Evolutionary conservation across 2,888 invertebrate species (phyloP), one percentile per base, ranked within the genome.

Genomic region (Oligia fasciuncula): DNA sequence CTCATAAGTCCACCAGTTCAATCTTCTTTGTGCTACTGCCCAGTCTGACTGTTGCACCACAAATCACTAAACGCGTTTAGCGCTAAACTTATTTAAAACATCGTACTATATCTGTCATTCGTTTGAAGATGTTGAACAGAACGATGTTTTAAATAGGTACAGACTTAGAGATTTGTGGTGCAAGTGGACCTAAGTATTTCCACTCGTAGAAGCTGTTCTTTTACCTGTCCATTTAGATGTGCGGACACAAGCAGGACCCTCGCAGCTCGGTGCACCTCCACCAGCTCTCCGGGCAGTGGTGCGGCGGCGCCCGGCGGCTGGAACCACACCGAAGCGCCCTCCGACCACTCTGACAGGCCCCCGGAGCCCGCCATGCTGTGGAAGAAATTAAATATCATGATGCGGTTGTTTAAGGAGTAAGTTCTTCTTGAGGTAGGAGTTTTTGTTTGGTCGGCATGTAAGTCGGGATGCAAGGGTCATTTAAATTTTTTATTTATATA

Each of bases 261-360:
- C 76, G 99, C 99, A 68, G 99, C 98, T 83, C 98, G 98, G 96
- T 99, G 99, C 89, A 98, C 98, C 96, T 99, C 99, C 91, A 98
- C 97, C 85, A 99, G 98, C 96, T 98, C 98, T 80, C 99, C 99
- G 73, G 99, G 99, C 91, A 99, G 97, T 91, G 98, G 98, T 95
- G 99, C 98, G 88, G 98, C 98, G 90, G 99, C 97, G 66, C 99
- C 99, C 69, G 99, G 98, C 83, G 96, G 96, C 96, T 99, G 99
- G 97, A 99, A 99, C 99, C 99, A 99, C 92, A 99, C 98, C 95
- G 99, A 97, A 94, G 99, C 99, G 82, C 99, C 99, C 97, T 98
- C 97, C 90, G 97, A 95, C 98, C 98, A 98, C 94, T 98, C 98
- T 95, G 97, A 90, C 89, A 93, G 93, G 91, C 96, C 96, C 92